Base-by-base conservation (phyloP, 2,113 vertebrate species). In the Geococcyx californianus region DNA sequence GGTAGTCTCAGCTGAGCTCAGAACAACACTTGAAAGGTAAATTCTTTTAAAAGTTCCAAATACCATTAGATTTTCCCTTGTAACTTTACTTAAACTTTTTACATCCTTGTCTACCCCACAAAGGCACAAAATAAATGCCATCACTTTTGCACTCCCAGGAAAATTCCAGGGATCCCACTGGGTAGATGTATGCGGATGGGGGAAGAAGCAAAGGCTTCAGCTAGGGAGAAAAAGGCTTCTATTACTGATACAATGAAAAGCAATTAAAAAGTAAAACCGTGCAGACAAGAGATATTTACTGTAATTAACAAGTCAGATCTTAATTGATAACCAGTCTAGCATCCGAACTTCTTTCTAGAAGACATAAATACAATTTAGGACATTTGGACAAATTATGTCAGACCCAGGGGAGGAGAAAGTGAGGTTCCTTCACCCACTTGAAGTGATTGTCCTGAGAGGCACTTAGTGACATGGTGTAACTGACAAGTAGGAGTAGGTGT, bases 31-130 rank as follows among this genome's bases (percentile, higher is more conserved):
- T 60, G 84, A 82, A 93, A 93, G 64, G 74, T 75, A 93, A 95
- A 95, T 95, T 75, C 42, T 94, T 97, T 96, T 94, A 92, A 89
- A 95, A 94, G 89, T 96, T 96, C 56, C 74, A 87, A 85, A 89
- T 76, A 29, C 40, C 33, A 62, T 84, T 95, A 89, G 20, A 21
- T 91, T 91, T 94, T 80, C 81, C 51, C n/a, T 69, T 93, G 84
- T 94, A 95, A 93, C 84, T 95, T 93, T 79, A 54, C 84, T 89
- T 92, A 89, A 96, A 92, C 21, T 56, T 84, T 84, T 87, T 59
- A 90, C 38, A 63, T 90, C 88, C 38, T 68, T 82, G 66, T 45
- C 81, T 60, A 17, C 28, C 28, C 40, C 49, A 69, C 66, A 92
- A 69, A 70, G 44, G n/a, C 19, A 72, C 31, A 45, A 76, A 93